These are phyloP conservation scores for Rhynchomys soricoides DNA, from an alignment of 2,113 vertebrate genomes.

Conservation along the genomic window DNA sequence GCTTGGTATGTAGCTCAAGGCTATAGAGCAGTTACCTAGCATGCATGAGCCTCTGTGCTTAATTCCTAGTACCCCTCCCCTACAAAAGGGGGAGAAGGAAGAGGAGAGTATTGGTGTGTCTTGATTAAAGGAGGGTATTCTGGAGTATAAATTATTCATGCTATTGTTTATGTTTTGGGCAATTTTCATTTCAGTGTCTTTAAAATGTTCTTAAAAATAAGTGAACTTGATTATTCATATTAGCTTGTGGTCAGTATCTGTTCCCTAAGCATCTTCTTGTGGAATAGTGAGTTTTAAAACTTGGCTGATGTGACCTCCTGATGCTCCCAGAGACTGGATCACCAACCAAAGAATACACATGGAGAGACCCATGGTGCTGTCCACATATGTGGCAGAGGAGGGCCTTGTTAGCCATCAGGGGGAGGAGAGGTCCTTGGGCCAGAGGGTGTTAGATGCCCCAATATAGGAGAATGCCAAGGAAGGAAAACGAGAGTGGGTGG, in stretches of 20 bases:
- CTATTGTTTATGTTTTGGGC: slow-evolving; percentile 45
- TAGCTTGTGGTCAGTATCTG: slow-evolving; percentile 31
- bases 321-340: no score
- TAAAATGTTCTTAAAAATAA: slow-evolving; percentile 44
- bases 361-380: no score
- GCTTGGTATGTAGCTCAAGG: background rate
- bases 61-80: background rate
- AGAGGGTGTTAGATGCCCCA: no score
- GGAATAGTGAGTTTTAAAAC: slow-evolving; percentile 49
- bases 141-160: slow-evolving; percentile 41
- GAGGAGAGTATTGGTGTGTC: background rate
- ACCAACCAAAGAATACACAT: no score
- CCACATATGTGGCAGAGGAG: no score
- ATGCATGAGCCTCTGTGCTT: background rate
- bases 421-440: no score
- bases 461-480: no score
- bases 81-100: background rate
- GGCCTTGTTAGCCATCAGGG: no score
- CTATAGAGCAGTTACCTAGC: background rate
- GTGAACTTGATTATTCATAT: slow-evolving; percentile 19
- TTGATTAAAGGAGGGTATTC: slow-evolving; percentile 31
- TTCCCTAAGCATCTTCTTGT: slow-evolving; percentile 45
- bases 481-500: no score
- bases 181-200: slow-evolving; percentile 46
- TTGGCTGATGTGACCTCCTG: slow-evolving; percentile 14